Conservation (phyloP, 2,888 invertebrate species). For the Desoria tigrina region DNA sequence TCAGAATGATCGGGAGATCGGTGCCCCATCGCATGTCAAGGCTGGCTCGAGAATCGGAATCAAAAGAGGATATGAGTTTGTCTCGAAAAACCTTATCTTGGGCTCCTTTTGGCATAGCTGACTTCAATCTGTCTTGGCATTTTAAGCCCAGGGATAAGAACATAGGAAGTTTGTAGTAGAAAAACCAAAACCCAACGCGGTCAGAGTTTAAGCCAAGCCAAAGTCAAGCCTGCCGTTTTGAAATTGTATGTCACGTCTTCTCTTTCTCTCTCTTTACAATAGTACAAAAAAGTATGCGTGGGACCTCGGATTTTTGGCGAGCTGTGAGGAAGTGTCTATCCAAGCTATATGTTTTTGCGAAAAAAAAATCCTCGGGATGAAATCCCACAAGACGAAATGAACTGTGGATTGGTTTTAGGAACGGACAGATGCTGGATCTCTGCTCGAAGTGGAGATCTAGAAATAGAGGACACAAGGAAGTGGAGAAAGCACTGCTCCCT, state of each 20-base stretch:
- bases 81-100: too few relatives aligned
- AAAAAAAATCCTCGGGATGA: neutral
- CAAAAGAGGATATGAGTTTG: too few relatives aligned
- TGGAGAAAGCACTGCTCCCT: too few relatives aligned
- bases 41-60: neutral
- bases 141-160: too few relatives aligned
- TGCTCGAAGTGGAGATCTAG: neutral
- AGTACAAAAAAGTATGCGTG: neutral
- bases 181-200: too few relatives aligned
- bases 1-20: too few relatives aligned
- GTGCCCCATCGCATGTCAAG: slow-evolving; percentile 1
- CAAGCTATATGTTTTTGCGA: neutral
- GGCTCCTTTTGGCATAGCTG: too few relatives aligned
- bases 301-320: too few relatives aligned
- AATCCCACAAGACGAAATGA: slow-evolving; percentile 1
- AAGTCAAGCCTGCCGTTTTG: too few relatives aligned
- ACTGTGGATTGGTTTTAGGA: neutral
- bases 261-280: neutral
- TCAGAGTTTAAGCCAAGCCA: neutral
- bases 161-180: too few relatives aligned
- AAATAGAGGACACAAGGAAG: neutral
- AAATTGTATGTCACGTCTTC: neutral
- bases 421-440: neutral
- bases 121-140: too few relatives aligned
- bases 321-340: too few relatives aligned